Base-by-base conservation (phyloP, 2,888 invertebrate species). In the Nudaria mundana region DNA sequence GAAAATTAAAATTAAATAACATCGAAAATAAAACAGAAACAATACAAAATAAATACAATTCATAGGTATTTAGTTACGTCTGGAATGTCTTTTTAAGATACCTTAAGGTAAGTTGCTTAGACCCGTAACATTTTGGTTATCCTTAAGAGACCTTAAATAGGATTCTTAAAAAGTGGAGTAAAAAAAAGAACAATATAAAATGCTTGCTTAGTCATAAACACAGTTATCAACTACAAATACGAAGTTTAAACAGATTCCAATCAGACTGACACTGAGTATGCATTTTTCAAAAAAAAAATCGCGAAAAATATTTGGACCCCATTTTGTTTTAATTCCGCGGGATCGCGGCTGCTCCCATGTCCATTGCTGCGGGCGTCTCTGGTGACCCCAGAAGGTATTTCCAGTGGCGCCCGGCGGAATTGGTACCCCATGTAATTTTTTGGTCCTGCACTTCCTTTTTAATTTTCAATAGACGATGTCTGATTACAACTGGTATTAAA, bases 41-140 rank as follows among this genome's bases (percentile, higher is more conserved):
- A 0, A 42, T 45, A 42, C 28, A 46, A 56, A 56, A 60, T 47
- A 46, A 44, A 56, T 37, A 44, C 13, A 50, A 49, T 36, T 41
- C 45, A 44, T 40, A 47, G 35, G 40, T 47, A 11, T 15, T 12
- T 34, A 11, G 18, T 26, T 32, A 46, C 46, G 47, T 39, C 40
- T 69, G 74, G 75, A 77, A 77, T 76, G 77, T 63, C 68, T 62
- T 55, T 51, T 64, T 60, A 67, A 70, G 64, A 60, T 58, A 63
- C 55, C 64, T 52, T 42, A 49, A 60, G 54, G 48, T 41, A 33
- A 20, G 11, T 7, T 16, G 33, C n/a, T n/a, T n/a, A 5, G 18
- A 29, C 35, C 36, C 16, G 14, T 30, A 20, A 8, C 10, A 35
- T 14, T 29, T 30, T 15, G 33, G 36, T 30, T 23, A 38, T 32